Base-by-base conservation (phyloP, 2,113 vertebrate genomes). In the Oxygymnocypris stewartii region DNA sequence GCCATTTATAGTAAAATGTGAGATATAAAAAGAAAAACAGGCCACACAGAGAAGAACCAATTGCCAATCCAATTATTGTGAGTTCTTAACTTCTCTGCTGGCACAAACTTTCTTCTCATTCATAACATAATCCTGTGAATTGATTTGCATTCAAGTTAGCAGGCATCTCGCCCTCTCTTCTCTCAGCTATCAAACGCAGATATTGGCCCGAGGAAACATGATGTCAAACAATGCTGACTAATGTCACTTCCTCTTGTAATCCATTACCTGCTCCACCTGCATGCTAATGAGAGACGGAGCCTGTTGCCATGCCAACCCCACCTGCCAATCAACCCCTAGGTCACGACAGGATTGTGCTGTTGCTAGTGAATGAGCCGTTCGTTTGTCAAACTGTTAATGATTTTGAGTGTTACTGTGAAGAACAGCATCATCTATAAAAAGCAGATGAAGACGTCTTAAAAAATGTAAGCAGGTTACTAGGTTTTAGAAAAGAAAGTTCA, bases 221-320 rank as follows among this genome's bases (percentile, higher is more conserved):
- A 82, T 35, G 80, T 82, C 40, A 69, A 47, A 69, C 40, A 82
- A 69, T 31, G 63, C 63, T 47, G 37, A 81, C 57, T 69, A 82
- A 51, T 69, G 80, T 82, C 63, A 71, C 61, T 69, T 82, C 44
- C 80, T 67, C 40, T 67, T 23, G 25, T 67, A 82, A 69, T 82
- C 28, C 25, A 47, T 82, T 35, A 51, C 63, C 28, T 23, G 42
- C 25, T 69, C 23, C 40, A 69, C 63, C 63, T 82, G 80, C 42
- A 47, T 82, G 44, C 18, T 82, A 82, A 82, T 69, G 14, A 82
- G 35, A 80, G 9, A 82, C 4, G 9, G 63, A 69, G 6, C 42
- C 37, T 31, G 79, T 82, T 67, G 13, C 28, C 63, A 69, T 71
- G 80, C 42, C 59, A 81, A 81, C 79, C 51, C 20, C n/a, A 75